phyloP scores from a whole-genome alignment of 2,797 vertebrate genomes.

The Lepidocolaptes lacrymiger region DNA sequence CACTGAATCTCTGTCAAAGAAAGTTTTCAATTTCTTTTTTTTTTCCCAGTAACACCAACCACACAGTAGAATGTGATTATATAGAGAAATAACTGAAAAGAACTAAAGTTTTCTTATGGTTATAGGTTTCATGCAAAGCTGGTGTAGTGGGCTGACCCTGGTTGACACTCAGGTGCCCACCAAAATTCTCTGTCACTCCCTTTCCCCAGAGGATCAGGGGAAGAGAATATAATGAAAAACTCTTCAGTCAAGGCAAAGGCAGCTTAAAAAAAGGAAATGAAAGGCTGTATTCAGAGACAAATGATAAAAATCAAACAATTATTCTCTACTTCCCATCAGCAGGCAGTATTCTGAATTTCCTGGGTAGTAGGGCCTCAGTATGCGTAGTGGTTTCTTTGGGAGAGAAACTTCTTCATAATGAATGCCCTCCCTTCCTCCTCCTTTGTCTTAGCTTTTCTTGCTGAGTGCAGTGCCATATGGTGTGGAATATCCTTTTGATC shows the following conservation, averaged over 20 bases:
- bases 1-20: background rate
- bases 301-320: background rate
- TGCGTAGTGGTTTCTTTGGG: accelerated
- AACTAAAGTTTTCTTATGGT: background rate
- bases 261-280: background rate
- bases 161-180: background rate
- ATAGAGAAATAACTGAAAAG: background rate
- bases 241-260: background rate
- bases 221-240: background rate
- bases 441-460: background rate
- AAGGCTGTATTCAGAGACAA: background rate
- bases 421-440: background rate
- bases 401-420: background rate
- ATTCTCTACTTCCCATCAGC: background rate
- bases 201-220: background rate
- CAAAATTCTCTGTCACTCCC: background rate
- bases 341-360: background rate
- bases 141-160: background rate
- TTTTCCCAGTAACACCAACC: background rate
- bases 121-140: background rate
- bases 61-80: background rate
- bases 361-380: background rate
- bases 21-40: background rate
- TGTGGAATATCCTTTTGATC: background rate
- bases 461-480: background rate